Percentiles rank a stretch among this genome's conserved stretches.
phyloP scores from a whole-genome alignment of 2,113 vertebrate species.

The Gobius niger region DNA sequence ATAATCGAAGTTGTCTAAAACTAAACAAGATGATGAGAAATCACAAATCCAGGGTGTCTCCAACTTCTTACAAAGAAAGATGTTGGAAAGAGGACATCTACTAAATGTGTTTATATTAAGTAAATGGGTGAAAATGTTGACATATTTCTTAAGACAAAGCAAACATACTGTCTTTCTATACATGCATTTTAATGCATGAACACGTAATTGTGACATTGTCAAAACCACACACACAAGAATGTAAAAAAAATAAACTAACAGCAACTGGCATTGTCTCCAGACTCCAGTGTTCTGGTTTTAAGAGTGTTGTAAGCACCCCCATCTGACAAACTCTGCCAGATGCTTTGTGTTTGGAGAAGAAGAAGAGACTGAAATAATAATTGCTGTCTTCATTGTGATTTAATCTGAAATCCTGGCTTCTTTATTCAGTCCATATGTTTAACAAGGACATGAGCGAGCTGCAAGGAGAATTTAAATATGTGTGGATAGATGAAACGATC shows the following conservation, averaged over 20 bases:
- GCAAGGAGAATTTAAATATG: background rate
- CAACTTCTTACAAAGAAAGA: no score
- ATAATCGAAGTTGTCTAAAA: no score
- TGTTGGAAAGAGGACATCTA: no score
- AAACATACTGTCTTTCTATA: no score
- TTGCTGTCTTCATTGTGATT: constrained; percentile 10
- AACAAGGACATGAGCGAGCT: constrained; percentile 3
- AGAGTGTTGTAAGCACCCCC: background rate
- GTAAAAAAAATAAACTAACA: background rate
- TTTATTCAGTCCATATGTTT: constrained; percentile 5
- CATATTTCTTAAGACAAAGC: no score
- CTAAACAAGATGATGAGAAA: no score
- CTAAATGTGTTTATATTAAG: no score
- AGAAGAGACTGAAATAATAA: constrained; percentile 8
- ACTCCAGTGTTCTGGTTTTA: background rate
- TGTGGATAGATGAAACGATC: constrained; percentile 6
- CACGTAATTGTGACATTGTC: background rate
- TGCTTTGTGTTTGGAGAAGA: background rate
- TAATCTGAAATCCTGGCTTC: constrained; percentile 8
- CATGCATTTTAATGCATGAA: no score
- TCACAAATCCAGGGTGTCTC: no score
- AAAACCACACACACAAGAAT: background rate
- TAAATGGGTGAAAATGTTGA: no score
- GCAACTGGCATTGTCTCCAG: background rate
- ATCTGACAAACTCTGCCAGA: background rate